Evolutionary conservation across 2,888 invertebrate species (phyloP).

Genomic region (Pediacus dermestoides): DNA sequence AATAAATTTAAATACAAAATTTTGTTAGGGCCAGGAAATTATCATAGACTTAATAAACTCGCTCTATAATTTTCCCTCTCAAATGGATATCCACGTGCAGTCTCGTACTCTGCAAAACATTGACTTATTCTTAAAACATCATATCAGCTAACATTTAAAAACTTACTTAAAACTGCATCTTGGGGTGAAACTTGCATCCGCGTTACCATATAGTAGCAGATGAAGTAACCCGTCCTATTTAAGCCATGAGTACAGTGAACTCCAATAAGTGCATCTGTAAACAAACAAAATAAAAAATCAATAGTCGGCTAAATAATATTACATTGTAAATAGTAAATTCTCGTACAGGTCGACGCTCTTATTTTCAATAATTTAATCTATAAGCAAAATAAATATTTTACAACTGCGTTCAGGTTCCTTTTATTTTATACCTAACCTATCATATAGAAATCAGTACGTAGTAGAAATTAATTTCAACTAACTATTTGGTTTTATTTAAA

Average conservation of each 20-base stretch:
- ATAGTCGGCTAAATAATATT: constrained; percentile 30
- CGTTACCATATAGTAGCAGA: constrained; percentile 71
- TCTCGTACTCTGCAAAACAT: constrained; percentile 56
- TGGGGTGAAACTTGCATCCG: constrained; percentile 55
- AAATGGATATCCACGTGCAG: constrained; percentile 65
- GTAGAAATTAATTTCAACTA: too few relatives aligned
- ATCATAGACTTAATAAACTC: too few relatives aligned
- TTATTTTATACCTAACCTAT: too few relatives aligned
- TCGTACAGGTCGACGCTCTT: constrained; percentile 13
- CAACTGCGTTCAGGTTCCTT: too few relatives aligned
- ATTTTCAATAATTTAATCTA: constrained; percentile 10
- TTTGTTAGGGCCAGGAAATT: too few relatives aligned
- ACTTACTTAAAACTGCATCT: constrained; percentile 48
- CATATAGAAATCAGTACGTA: too few relatives aligned
- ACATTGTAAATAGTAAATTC: constrained; percentile 20
- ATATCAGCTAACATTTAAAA: constrained; percentile 8
- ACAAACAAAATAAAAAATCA: constrained; percentile 25
- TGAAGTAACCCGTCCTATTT: constrained; percentile 75
- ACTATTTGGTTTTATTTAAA: too few relatives aligned
- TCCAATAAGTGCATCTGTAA: constrained; percentile 66
- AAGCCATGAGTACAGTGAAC: constrained; percentile 82
- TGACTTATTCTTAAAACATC: background rate
- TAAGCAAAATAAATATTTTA: too few relatives aligned
- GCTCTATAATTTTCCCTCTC: constrained; percentile 61
- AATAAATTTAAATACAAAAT: too few relatives aligned